phyloP scores from a whole-genome alignment of 2,888 invertebrate genomes.

The Deroplatys truncata region DNA sequence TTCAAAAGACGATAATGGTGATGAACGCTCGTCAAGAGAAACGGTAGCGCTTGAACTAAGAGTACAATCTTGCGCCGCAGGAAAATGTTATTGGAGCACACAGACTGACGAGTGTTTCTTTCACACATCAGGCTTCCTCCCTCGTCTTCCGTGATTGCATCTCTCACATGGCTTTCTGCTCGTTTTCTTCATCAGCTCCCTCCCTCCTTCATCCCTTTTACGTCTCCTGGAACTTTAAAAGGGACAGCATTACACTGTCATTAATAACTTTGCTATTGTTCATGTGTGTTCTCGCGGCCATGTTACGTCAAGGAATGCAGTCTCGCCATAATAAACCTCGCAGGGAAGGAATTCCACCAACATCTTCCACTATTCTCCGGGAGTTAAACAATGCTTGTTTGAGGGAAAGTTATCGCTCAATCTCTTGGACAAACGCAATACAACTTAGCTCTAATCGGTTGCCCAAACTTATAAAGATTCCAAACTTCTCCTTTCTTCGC shows the following conservation, averaged over 20 bases:
- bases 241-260: conserved; percentile 14
- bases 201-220: not conserved
- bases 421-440: conserved; percentile 20
- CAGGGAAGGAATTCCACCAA: not conserved
- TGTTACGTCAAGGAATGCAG: not conserved
- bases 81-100: not conserved
- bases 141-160: not conserved
- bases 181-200: conserved; percentile 15
- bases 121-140: not conserved
- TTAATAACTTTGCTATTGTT: conserved; percentile 13
- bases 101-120: not conserved
- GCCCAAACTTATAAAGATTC: not conserved
- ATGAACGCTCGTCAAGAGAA: not conserved
- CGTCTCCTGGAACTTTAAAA: not conserved
- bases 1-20: not conserved
- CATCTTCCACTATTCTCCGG: not conserved
- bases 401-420: conserved; percentile 7
- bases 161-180: not conserved
- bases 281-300: not conserved
- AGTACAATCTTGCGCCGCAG: not conserved
- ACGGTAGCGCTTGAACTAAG: not conserved
- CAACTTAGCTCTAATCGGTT: conserved; percentile 20
- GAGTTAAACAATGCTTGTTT: conserved; percentile 1
- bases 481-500: too few relatives aligned
- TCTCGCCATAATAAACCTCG: not conserved